Base-by-base conservation (phyloP, 2,888 invertebrate genomes). In the Heliconius cydno region DNA sequence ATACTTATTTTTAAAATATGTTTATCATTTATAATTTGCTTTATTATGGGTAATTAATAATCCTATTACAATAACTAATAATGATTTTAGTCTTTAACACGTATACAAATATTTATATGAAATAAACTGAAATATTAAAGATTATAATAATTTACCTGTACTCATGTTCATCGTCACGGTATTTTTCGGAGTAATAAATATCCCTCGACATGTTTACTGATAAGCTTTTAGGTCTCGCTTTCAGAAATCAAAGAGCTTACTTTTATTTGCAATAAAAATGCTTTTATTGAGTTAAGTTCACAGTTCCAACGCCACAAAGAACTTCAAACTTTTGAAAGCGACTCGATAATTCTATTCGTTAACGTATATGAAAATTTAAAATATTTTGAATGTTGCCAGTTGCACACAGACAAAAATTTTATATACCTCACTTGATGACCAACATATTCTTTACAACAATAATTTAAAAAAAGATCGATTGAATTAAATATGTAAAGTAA, bases 101-200 rank as follows among this genome's bases (percentile, higher is more conserved):
- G n/a, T 28, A 65, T 25, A 15, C 15, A 15, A 65, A 28, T 13
- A 28, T 12, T 28, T 65, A 65, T 65, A 28, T 28, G 15, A 28
- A 13, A 38, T 4, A 68, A 38, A 25, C 25, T 68, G 38, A 38
- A 41, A 68, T 38, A 68, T 38, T n/a, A 25, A 41, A 68, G 15
- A 68, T 68, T 41, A 41, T 1, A 13, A 41, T n/a, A 66, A 76
- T 73, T 67, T 63, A 98, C 98, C 99, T 97, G 95, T 99, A 99
- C 92, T 99, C 99, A 89, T 96, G 98, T 85, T 97, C 96, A 82
- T 98, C 98, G 88, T 99, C 99, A 87, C 96, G 97, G 92, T 99
- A 99, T 96, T 98, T 99, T 84, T 98, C 98, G 0, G 98, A 99
- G 92, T 99, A 99, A 89, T 97, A 98, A 87, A 99, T 98, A 84